These are phyloP conservation scores for Crotalus viridis DNA, from an alignment of 2,113 vertebrate species.

Conservation along the genomic window DNA sequence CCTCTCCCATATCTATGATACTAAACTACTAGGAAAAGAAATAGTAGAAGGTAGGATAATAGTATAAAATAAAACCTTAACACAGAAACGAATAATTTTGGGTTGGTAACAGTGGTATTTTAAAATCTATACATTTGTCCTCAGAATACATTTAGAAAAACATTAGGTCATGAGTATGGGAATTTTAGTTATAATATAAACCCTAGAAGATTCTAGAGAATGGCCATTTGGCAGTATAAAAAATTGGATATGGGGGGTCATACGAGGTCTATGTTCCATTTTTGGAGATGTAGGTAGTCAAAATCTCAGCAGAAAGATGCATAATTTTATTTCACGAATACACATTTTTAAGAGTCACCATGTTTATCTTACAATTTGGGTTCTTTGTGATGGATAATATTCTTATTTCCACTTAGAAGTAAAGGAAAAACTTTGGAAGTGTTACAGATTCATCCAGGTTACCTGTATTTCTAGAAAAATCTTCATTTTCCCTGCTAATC, in stretches of 20 bases:
- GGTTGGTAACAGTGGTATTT: neutral
- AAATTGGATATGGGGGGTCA: neutral
- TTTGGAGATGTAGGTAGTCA: no score
- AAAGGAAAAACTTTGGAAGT: neutral
- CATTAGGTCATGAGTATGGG: neutral
- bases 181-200: neutral
- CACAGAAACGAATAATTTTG: neutral
- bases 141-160: neutral
- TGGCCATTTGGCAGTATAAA: neutral
- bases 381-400: neutral
- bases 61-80: neutral
- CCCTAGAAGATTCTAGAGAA: neutral
- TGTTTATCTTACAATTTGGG: neutral
- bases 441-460: neutral
- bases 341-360: neutral
- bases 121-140: neutral
- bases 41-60: neutral
- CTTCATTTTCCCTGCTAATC: neutral
- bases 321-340: neutral
- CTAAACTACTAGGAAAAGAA: neutral
- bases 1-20: neutral
- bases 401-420: neutral
- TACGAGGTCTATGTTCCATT: no score
- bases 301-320: rapidly evolving
- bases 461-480: neutral